Evolutionary conservation across 2,888 invertebrate species (phyloP), one percentile per base, ranked within the genome.

Genomic region (Platerodrilus igneus): DNA sequence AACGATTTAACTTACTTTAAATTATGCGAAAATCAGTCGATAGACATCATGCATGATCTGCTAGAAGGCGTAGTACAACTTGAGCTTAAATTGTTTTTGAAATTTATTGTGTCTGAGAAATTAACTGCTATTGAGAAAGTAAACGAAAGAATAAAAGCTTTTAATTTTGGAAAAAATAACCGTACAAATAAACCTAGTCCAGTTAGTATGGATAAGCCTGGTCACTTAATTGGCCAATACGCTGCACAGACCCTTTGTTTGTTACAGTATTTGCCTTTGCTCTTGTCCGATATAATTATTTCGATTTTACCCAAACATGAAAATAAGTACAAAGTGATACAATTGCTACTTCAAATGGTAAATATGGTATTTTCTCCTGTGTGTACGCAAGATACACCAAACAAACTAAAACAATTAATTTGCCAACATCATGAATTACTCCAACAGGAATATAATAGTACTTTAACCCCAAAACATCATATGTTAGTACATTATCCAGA

Each of bases 41-140:
- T 40, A 11, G 53, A 53, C 22, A 46, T 52, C 7, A 49, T 52
- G 53, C 53, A 53, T 22, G 52, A 53, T 36, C 22, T 53, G 8
- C 19, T 53, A 16, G 52, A 53, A 39, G 48, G 50, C 6, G 35
- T 41, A 8, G 45, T 37, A 15, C 50, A 27, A 27, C 31, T 28
- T 15, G 48, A 50, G 32, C 5, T 48, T 20, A 47, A 41, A 27
- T 16, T 26, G 7, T 37, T 47, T 35, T 13, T 47, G 10, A 21
- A 16, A 17, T 22, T 16, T 31, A 7, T 47, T 10, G 23, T 41
- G 10, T 18, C n/a, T 4, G 3, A 15, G 8, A 37, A 37, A 33
- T 10, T 25, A 11, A 37, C 25, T 13, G 22, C 32, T 10, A 6
- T 40, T 11, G n/a, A 15, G 4, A 15, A 25, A 10, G 35, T 39